phyloP scores from a whole-genome alignment of 1,140 invertebrate genomes.

The Trichomalopsis sarcophagae region DNA sequence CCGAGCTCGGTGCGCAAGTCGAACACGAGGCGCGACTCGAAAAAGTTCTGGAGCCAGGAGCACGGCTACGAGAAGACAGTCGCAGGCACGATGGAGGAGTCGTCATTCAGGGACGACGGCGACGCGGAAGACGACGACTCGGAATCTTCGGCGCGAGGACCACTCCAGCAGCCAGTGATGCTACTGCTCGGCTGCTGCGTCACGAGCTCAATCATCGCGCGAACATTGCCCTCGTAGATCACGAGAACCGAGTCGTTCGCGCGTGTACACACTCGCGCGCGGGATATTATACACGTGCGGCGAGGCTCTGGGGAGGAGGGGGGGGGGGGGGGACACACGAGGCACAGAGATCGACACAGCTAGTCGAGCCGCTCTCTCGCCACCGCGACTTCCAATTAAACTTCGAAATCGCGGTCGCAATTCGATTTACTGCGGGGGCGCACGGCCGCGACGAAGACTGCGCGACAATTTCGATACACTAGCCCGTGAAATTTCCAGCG shows the following conservation, averaged over 20 bases:
- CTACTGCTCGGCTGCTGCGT: constrained; percentile 53
- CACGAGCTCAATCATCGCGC: constrained; percentile 58
- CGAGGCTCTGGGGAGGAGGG: too few relatives aligned
- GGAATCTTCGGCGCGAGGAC: constrained; percentile 11
- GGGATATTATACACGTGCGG: constrained; percentile 2
- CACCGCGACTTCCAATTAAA: constrained; percentile 56
- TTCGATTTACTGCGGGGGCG: constrained; percentile 24
- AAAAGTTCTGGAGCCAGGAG: constrained; percentile 67
- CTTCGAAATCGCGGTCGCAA: constrained; percentile 47
- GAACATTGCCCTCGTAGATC: constrained; percentile 61
- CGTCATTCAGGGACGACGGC: constrained; percentile 59
- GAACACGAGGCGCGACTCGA: constrained; percentile 66
- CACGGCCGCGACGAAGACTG: not conserved
- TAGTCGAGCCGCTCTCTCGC: constrained; percentile 35
- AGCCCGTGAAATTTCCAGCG: constrained; percentile 19
- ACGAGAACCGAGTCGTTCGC: not conserved
- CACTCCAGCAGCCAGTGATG: constrained; percentile 51
- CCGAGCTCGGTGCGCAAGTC: constrained; percentile 65
- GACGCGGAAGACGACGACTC: not conserved
- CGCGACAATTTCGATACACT: constrained; percentile 18
- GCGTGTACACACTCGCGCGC: not conserved
- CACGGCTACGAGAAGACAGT: constrained; percentile 63
- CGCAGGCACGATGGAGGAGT: constrained; percentile 66
- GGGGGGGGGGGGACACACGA: not conserved
- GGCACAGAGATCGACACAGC: constrained; percentile 9